phyloP scores from a whole-genome alignment of 1,140 invertebrate species.

The Philaenus spumarius region DNA sequence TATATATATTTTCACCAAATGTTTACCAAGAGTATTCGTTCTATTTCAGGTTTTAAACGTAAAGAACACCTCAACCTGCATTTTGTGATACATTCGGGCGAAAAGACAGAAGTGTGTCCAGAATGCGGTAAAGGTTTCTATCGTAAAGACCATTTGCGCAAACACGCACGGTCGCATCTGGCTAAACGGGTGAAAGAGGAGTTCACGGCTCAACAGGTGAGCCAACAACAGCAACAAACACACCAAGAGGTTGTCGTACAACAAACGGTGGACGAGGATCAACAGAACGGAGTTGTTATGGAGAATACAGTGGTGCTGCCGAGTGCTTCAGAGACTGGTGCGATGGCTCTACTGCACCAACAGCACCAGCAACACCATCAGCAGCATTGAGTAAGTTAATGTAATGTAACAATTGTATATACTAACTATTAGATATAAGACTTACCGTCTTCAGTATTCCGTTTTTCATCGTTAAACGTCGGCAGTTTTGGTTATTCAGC shows the following conservation, averaged over 20 bases:
- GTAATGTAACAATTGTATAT: too few relatives aligned
- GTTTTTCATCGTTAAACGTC: too few relatives aligned
- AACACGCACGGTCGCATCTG: conserved; percentile 57
- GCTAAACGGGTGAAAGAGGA: conserved; percentile 62
- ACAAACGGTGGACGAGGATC: not conserved
- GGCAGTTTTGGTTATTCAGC: too few relatives aligned
- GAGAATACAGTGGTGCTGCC: conserved; percentile 25
- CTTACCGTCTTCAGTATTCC: too few relatives aligned
- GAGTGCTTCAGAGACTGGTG: conserved; percentile 23
- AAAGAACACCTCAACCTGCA: conserved; percentile 74
- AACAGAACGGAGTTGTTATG: not conserved
- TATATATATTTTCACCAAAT: too few relatives aligned
- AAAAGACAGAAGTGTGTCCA: conserved; percentile 60
- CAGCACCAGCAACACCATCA: conserved; percentile 23
- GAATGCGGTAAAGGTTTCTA: conserved; percentile 74
- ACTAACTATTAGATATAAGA: too few relatives aligned
- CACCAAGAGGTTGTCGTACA: not conserved
- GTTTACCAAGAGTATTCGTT: too few relatives aligned
- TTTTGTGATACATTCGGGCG: conserved; percentile 71
- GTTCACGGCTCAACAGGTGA: conserved; percentile 25
- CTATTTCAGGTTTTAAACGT: conserved; percentile 59
- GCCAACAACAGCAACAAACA: conserved; percentile 18
- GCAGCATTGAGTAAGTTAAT: conserved; percentile 20
- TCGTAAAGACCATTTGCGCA: conserved; percentile 66
- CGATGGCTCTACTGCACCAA: conserved; percentile 16